Conservation (phyloP, 2,888 invertebrate species). For the Notodonta dromedarius region DNA sequence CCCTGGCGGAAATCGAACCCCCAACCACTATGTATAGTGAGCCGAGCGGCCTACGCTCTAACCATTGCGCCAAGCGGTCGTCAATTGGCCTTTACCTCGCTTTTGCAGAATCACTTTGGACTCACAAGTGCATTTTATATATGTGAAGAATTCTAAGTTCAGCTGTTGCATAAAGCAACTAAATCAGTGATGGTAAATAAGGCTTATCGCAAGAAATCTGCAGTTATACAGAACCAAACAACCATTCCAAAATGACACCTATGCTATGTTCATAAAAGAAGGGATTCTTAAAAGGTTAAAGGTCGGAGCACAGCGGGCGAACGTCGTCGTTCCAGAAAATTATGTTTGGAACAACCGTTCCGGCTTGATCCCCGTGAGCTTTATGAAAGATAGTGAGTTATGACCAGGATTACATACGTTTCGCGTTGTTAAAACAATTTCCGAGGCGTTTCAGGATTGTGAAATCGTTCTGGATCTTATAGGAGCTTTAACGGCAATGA, state of each 20-base stretch:
- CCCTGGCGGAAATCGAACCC: no score
- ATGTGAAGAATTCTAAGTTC: no score
- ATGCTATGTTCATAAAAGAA: constrained; percentile 21
- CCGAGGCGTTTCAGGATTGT: constrained; percentile 12
- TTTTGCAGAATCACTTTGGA: no score
- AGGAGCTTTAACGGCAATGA: no score
- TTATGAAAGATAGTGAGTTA: constrained; percentile 24
- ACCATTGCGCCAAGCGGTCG: no score
- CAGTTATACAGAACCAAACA: constrained; percentile 19
- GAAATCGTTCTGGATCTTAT: background rate
- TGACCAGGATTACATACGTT: constrained; percentile 27
- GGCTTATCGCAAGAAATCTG: constrained; percentile 6
- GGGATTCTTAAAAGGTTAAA: constrained; percentile 27
- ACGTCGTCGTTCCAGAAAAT: constrained; percentile 33
- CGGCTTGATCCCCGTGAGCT: constrained; percentile 25
- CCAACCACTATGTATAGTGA: no score
- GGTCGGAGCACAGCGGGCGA: constrained; percentile 24
- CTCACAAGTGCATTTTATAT: no score
- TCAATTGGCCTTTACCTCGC: no score
- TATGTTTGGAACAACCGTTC: constrained; percentile 31
- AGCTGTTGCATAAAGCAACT: no score
- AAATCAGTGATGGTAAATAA: no score
- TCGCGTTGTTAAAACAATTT: constrained; percentile 18
- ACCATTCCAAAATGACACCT: constrained; percentile 20
- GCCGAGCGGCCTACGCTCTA: no score